Percentiles rank a stretch among this genome's conserved stretches.
phyloP scores from a whole-genome alignment of 2,888 invertebrate species.

The Nomada flava region DNA sequence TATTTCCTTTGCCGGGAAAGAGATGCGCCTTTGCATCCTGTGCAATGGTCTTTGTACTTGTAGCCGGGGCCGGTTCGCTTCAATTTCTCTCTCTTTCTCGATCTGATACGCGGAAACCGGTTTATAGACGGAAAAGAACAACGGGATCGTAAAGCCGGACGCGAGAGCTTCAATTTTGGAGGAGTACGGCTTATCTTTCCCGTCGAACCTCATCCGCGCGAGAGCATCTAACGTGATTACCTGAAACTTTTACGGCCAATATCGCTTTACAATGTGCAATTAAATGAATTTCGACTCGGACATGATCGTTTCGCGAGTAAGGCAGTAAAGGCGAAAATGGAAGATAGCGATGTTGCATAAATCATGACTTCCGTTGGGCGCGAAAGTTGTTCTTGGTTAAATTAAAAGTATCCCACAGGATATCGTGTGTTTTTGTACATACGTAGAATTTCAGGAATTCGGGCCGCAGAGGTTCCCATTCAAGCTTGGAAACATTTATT shows the following conservation, averaged over 20 bases:
- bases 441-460: too few relatives aligned
- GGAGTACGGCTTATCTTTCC: constrained; percentile 48
- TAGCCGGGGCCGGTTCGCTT: constrained; percentile 25
- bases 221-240: constrained; percentile 50
- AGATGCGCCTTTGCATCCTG: constrained; percentile 36
- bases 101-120: constrained; percentile 62
- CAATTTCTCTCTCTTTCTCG: constrained; percentile 49
- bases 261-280: constrained; percentile 45
- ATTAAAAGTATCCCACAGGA: neutral
- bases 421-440: neutral
- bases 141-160: constrained; percentile 50
- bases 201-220: constrained; percentile 16
- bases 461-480: too few relatives aligned
- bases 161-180: constrained; percentile 62
- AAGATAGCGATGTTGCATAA: neutral
- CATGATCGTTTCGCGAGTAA: constrained; percentile 37
- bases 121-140: constrained; percentile 62
- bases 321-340: constrained; percentile 20
- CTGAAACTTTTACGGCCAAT: constrained; percentile 41
- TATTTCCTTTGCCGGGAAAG: constrained; percentile 2
- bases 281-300: constrained; percentile 49
- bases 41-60: constrained; percentile 38
- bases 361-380: neutral
- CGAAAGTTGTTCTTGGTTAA: neutral
- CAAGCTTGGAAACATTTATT: too few relatives aligned